These are phyloP conservation scores for Podargus strigoides DNA, from an alignment of 2,797 vertebrate genomes.

Conservation along the genomic window DNA sequence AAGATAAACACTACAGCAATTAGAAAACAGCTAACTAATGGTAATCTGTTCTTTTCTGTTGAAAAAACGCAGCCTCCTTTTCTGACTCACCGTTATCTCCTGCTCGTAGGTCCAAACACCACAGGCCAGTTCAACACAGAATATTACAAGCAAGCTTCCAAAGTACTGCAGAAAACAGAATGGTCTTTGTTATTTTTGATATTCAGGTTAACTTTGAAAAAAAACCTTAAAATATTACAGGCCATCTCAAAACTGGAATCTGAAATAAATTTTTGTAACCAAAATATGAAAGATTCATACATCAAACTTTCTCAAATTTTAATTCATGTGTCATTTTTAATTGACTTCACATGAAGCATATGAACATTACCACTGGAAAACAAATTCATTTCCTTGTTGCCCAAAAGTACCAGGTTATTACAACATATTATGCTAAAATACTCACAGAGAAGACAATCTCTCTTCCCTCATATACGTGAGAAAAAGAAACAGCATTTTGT, in stretches of 20 bases:
- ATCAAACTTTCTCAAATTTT: not conserved
- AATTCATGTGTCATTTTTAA: not conserved
- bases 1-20: conserved; percentile 24
- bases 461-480: not conserved
- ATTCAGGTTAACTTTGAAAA: not conserved
- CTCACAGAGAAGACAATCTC: not conserved
- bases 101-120: conserved; percentile 95
- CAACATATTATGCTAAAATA: not conserved
- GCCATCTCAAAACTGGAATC: not conserved
- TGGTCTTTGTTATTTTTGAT: not conserved
- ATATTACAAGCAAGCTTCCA: conserved; percentile 92
- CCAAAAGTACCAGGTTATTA: not conserved
- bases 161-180: conserved; percentile 85
- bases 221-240: not conserved
- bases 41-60: not conserved
- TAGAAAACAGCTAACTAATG: conserved; percentile 23
- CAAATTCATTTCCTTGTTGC: not conserved
- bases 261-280: not conserved
- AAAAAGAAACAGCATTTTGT: not conserved
- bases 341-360: not conserved
- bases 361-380: not conserved
- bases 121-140: conserved; percentile 93
- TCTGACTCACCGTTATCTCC: conserved; percentile 77
- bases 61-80: conserved; percentile 23
- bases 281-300: not conserved